Percentiles rank a stretch among this genome's conserved stretches.
phyloP scores from a whole-genome alignment of 2,113 vertebrate species.

The Sula dactylatra region DNA sequence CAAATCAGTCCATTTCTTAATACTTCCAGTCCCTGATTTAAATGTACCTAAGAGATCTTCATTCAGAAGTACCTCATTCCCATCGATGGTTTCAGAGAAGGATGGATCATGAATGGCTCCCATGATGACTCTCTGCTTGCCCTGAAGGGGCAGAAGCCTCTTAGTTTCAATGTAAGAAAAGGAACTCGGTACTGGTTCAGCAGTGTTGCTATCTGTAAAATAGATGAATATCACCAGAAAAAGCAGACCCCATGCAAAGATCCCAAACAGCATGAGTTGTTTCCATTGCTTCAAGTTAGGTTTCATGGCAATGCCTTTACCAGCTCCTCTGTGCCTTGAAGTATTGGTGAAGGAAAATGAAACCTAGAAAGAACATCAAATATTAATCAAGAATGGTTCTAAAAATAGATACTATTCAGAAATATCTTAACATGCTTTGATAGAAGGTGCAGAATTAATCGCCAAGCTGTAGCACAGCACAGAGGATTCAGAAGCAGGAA shows the following conservation, averaged over 20 bases:
- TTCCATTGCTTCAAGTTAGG: slow-evolving; percentile 95
- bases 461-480: not conserved
- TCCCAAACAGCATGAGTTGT: slow-evolving; percentile 86
- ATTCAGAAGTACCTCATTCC: slow-evolving; percentile 42
- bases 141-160: slow-evolving; percentile 84
- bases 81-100: slow-evolving; percentile 58
- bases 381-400: not conserved
- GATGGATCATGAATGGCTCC: slow-evolving; percentile 76
- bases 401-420: not conserved
- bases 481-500: not conserved
- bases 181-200: slow-evolving; percentile 80
- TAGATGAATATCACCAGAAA: slow-evolving; percentile 91
- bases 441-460: not conserved
- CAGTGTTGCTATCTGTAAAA: slow-evolving; percentile 87
- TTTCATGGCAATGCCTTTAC: slow-evolving; percentile 85
- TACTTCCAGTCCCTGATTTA: slow-evolving; percentile 7
- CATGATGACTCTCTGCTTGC: slow-evolving; percentile 81
- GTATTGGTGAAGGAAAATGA: slow-evolving; percentile 43
- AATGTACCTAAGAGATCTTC: slow-evolving; percentile 45
- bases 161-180: slow-evolving; percentile 86
- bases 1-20: slow-evolving; percentile 61
- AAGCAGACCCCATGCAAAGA: slow-evolving; percentile 91
- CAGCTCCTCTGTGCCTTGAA: slow-evolving; percentile 52
- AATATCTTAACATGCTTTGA: not conserved
- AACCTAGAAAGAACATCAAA: slow-evolving; percentile 62